phyloP scores from a whole-genome alignment of 2,113 vertebrate genomes.

The Machaerirhynchus nigripectus region DNA sequence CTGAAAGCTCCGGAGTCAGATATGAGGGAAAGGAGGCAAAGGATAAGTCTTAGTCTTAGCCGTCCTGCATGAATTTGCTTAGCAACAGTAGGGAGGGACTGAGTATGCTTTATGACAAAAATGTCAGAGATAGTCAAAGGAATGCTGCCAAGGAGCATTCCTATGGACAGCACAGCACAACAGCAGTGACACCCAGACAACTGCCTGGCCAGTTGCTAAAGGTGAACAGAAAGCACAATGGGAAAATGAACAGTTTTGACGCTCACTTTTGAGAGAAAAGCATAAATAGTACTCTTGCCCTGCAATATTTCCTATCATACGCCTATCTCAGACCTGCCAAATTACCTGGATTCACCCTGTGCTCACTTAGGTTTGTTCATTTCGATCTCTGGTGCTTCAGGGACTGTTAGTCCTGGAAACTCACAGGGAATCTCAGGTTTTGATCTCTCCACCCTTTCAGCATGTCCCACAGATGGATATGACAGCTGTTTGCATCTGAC shows the following conservation, averaged over 20 bases:
- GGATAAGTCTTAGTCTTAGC: not conserved
- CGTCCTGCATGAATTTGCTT: not conserved
- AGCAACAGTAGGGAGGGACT: not conserved
- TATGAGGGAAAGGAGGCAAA: not conserved
- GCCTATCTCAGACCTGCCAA: not conserved
- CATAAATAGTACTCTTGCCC: not conserved
- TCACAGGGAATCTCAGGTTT: not conserved
- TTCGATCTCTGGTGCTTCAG: not conserved
- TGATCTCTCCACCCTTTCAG: conserved; percentile 32
- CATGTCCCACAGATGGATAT: conserved; percentile 45
- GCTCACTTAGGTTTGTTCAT: not conserved
- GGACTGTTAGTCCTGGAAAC: not conserved
- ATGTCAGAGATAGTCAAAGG: not conserved
- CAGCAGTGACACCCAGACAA: not conserved
- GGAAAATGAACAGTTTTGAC: not conserved
- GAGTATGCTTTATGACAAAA: not conserved
- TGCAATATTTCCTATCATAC: not conserved
- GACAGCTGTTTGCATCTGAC: conserved; percentile 33
- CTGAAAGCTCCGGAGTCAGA: not conserved
- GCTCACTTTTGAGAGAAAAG: not conserved
- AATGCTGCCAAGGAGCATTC: not conserved
- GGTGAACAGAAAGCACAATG: not conserved
- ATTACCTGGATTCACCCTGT: not conserved
- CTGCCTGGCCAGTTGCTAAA: not conserved
- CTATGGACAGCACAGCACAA: accelerated